Evolutionary conservation across 2,888 invertebrate genomes (phyloP), one percentile per base, ranked within the genome.

Genomic region (Chrysopilus asiliformis): DNA sequence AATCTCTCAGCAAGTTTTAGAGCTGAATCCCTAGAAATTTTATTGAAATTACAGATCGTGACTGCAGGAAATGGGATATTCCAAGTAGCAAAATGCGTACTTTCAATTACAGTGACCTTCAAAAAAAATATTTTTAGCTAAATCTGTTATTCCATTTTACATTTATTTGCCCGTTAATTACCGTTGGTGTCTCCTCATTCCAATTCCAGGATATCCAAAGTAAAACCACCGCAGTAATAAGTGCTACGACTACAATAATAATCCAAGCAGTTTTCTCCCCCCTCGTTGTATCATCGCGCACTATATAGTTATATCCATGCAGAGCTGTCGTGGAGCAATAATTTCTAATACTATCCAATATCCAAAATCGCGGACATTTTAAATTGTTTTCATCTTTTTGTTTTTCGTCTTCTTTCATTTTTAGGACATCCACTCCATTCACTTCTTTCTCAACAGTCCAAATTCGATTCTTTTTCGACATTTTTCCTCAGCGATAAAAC

Each of bases 241-340:
- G 55, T 27, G 76, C 71, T 3, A 68, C 28, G 1, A 68, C 22
- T 7, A 76, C 72, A 0, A 72, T 65, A 1, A 67, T 27, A 0
- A 67, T 63, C 80, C 79, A 79, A 28, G 58, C 56, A 2, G 41
- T 34, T 1, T 76, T 70, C 56, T 79, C 78, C 24, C 58, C 45
- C 6, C 53, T 49, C 26, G 66, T 69, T 17, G 73, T 67, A 26
- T 71, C 70, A 22, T 67, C 63, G 49, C 74, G 69, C 3, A 71
- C 72, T 19, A 78, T 73, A 47, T 77, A 78, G 49, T 73, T 76
- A 47, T 75, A 79, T 2, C 80, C 80, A 49, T 80, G 80, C 34
- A 80, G 57, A 42, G 75, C 74, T 1, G 80, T 80, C 16, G 72
- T 70, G 34, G 69, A 65, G 46, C 79, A 79, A 58, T 78, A 81